Base-by-base conservation (phyloP, 2,888 invertebrate genomes). In the Leptinotarsa tumamoca region DNA sequence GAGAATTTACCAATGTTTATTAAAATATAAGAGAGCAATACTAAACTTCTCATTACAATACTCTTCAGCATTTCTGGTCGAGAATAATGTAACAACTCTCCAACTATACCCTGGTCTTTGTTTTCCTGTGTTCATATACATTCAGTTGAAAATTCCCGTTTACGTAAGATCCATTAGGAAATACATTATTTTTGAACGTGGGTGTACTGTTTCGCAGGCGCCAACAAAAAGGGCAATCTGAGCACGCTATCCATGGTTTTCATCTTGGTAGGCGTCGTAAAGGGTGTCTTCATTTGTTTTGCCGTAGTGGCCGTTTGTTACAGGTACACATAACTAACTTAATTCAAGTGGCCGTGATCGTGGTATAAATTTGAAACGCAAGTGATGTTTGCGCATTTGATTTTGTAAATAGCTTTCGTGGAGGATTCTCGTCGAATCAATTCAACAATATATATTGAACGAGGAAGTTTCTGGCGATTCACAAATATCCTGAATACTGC, bases 231-330 rank as follows among this genome's bases (percentile, higher is more conserved):
- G 88, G 92, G 94, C 91, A 94, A 94, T 91, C 93, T 96, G 92
- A 95, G 95, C 92, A 96, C 96, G 88, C 92, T 95, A 90, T 92
- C 92, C 89, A 94, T 96, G 95, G 96, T 96, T 91, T 92, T 96
- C 92, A 94, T 96, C 91, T 94, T 96, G 92, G 95, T 96, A 90
- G 94, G 94, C 90, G 95, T 95, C 91, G 96, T 96, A 90, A 96
- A 94, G 90, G 94, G 94, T 90, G 96, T 96, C 94, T 96, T 96
- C 95, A 94, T 96, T 93, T 95, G 95, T 93, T 96, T 96, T 93
- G 95, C 96, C 91, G 93, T 95, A 91, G 92, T 95, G 93, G 96
- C 96, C 90, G 94, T 95, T 93, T 96, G 96, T 93, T 96, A 96
- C 96, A 96, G 96, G 96, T 96, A 93, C 88, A 71, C 71, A 52